These are phyloP conservation scores for Elegia similella DNA, from an alignment of 2,888 invertebrate genomes.

Conservation along the genomic window DNA sequence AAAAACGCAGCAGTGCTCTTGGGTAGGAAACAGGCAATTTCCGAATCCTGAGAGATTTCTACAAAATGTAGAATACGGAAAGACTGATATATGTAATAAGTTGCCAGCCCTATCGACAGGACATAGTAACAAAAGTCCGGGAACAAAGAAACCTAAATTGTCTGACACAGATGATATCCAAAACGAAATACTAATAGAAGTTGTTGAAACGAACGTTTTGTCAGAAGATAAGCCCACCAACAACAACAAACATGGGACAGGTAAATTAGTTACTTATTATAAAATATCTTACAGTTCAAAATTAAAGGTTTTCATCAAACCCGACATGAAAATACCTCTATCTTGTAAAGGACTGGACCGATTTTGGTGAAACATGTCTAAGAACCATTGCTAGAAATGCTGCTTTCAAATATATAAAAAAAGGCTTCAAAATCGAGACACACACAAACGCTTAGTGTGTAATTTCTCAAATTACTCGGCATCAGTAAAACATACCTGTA, in stretches of 20 bases:
- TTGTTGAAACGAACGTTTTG: conserved; percentile 84
- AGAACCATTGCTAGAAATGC: no score
- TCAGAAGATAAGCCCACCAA: conserved; percentile 77
- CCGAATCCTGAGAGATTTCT: conserved; percentile 84
- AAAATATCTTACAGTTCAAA: no score
- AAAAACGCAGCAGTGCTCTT: conserved; percentile 82
- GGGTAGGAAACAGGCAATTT: conserved; percentile 80
- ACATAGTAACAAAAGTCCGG: conserved; percentile 66
- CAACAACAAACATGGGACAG: conserved; percentile 73
- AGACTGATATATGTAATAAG: conserved; percentile 82
- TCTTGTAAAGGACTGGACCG: no score
- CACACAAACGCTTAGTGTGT: no score
- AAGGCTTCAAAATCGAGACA: no score
- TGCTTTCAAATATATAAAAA: no score
- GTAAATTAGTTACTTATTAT: conserved; percentile 35
- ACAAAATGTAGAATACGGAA: conserved; percentile 88
- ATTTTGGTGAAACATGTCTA: no score
- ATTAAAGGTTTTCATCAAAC: no score
- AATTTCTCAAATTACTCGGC: no score
- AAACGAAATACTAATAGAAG: conserved; percentile 85
- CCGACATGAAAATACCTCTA: no score
- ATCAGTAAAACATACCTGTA: not conserved
- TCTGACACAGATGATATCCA: conserved; percentile 81
- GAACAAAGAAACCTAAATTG: conserved; percentile 67
- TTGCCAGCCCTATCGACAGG: conserved; percentile 65